Conservation (phyloP, 64 coral and sea anemone genomes). For the Cladopsammia gracilis region DNA sequence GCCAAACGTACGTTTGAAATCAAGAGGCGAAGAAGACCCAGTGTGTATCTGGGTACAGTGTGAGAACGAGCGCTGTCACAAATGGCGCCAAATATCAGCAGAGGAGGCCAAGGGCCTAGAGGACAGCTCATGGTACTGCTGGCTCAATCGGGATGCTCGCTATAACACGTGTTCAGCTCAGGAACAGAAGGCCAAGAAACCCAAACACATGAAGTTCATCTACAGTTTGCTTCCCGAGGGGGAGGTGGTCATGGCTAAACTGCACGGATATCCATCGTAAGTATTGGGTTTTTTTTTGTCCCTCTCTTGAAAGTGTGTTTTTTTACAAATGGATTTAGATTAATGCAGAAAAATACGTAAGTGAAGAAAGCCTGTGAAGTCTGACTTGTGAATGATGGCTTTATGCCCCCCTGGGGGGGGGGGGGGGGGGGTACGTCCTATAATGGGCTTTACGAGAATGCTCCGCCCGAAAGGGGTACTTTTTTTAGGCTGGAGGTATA, state of each 20-base stretch:
- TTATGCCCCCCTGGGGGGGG: too few species aligned
- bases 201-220: constrained; percentile 93
- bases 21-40: background rate
- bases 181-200: constrained; percentile 85
- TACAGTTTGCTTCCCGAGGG: constrained; percentile 85
- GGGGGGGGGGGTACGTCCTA: too few species aligned
- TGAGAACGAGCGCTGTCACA: constrained; percentile 82
- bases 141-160: constrained; percentile 70
- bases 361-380: too few species aligned
- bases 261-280: constrained; percentile 88
- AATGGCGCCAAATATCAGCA: constrained; percentile 83
- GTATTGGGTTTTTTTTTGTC: too few species aligned
- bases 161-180: constrained; percentile 78
- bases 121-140: constrained; percentile 90
- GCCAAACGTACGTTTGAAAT: background rate
- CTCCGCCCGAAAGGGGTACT: too few species aligned
- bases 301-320: too few species aligned
- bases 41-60: constrained; percentile 86
- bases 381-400: too few species aligned
- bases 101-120: constrained; percentile 66
- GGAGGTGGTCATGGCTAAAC: constrained; percentile 89
- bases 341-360: too few species aligned
- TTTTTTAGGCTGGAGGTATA: too few species aligned
- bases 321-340: too few species aligned
- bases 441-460: too few species aligned